Evolutionary conservation across 2,797 vertebrate species (phyloP), one percentile per base, ranked within the genome.

Genomic region (Moxostoma hubbsi): DNA sequence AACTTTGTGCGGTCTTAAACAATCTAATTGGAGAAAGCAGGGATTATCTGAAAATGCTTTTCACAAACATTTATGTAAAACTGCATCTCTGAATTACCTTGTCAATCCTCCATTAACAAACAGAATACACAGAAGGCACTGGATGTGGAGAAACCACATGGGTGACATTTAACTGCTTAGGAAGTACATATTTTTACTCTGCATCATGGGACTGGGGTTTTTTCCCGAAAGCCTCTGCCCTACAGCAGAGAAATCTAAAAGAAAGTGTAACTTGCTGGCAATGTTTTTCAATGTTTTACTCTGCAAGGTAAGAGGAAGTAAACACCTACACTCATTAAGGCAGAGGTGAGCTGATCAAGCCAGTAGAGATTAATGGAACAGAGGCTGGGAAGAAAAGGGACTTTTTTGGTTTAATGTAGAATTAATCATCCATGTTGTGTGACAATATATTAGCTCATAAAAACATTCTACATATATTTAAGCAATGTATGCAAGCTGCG

Each of bases 201-300:
- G 75, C 16, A 79, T 79, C 62, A 66, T 71, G 46, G 67, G 80
- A 82, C 49, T 77, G 55, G 15, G 7, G 77, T 61, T 45, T 62
- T 61, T 77, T 66, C 75, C 67, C 24, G 5, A 8, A 47, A 73
- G 77, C 68, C 79, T 53, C 68, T 59, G 66, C n/a, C 58, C 49
- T 79, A 75, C 55, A 81, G 71, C 58, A 81, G 43, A 81, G 51
- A 58, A 71, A 79, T 77, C 70, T 24, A 59, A 82, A 79, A 63
- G 78, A 71, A 72, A 77, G 61, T 82, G 66, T 77, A 74, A 68
- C 57, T 73, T 67, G 53, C 55, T 58, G 71, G 63, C 5, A 63
- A 58, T 83, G 63, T 82, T 82, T 80, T 82, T 77, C 54, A 75
- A 62, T 85, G 73, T 87, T 84, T 86, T 18, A 77, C 79, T 85